A percentile compares a stretch with the other conserved stretches of the same genome.
phyloP scores from a whole-genome alignment of 2,888 invertebrate genomes.

The Acrocyrtus sp. region DNA sequence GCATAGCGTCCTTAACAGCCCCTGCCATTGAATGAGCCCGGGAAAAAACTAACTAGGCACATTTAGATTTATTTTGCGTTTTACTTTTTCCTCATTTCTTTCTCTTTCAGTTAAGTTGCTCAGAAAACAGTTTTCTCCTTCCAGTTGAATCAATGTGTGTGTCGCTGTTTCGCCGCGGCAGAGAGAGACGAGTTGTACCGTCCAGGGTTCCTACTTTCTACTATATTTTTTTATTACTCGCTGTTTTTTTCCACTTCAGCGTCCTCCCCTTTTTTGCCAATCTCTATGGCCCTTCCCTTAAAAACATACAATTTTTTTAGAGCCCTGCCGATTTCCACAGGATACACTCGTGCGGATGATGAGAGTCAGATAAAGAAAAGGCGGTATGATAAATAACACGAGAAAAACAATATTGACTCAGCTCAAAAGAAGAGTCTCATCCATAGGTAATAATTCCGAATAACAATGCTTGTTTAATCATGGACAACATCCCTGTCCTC shows the following conservation, averaged over 20 bases:
- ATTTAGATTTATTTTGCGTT: constrained; percentile 46
- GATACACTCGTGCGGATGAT: not conserved
- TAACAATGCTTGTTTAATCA: too few species aligned
- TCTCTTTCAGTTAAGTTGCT: constrained; percentile 47
- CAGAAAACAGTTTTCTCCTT: constrained; percentile 31
- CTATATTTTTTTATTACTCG: not conserved
- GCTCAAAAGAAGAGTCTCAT: constrained; percentile 18
- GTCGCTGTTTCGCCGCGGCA: constrained; percentile 3
- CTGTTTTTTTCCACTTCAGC: constrained; percentile 18
- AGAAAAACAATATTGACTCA: constrained; percentile 49
- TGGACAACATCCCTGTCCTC: too few species aligned
- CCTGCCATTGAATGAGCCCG: constrained; percentile 10
- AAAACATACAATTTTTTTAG: constrained; percentile 18
- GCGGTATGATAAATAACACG: constrained; percentile 49
- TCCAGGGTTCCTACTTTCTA: not conserved
- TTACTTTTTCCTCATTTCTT: constrained; percentile 34
- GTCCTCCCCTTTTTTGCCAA: constrained; percentile 28
- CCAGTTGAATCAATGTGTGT: constrained; percentile 47
- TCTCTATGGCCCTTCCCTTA: constrained; percentile 11
- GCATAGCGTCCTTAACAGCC: too few species aligned
- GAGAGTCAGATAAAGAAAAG: constrained; percentile 36
- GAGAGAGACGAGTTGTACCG: constrained; percentile 6
- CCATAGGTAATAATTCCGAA: not conserved
- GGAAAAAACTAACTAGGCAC: constrained; percentile 13
- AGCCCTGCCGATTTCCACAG: not conserved